Conservation (phyloP, 2,797 vertebrate species). For the Anableps anableps region DNA sequence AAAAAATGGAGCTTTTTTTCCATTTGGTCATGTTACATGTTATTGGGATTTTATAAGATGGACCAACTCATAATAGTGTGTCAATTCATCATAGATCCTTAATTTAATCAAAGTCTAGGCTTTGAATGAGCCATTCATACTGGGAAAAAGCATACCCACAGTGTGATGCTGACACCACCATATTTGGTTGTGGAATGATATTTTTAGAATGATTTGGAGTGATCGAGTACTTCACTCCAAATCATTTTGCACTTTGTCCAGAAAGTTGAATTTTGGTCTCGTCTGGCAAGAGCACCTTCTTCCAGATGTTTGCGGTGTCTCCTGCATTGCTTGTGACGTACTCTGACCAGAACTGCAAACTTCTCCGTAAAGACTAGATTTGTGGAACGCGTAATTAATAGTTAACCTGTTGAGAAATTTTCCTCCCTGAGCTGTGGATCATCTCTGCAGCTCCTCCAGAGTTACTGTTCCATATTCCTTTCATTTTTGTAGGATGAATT, state of each 20-base stretch:
- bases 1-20: too few species aligned
- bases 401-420: background rate
- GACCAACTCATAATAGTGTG: background rate
- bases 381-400: background rate
- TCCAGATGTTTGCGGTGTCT: background rate
- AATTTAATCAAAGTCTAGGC: too few species aligned
- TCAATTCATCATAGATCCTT: background rate
- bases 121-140: background rate
- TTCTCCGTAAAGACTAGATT: background rate
- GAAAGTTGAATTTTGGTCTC: background rate
- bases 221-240: too few species aligned
- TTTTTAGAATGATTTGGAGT: background rate
- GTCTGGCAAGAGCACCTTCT: background rate
- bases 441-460: background rate
- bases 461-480: background rate
- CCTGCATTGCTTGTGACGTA: background rate
- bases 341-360: background rate
- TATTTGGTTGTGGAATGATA: background rate
- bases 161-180: background rate
- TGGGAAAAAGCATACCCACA: background rate
- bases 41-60: conserved; percentile 1
- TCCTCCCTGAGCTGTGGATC: background rate
- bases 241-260: too few species aligned
- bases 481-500: too few species aligned
- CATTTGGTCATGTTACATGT: background rate